A percentile compares a stretch with the other conserved stretches of the same genome.
These are phyloP conservation scores for Limenitis camilla DNA, from an alignment of 2,888 invertebrate species.

Conservation along the genomic window DNA sequence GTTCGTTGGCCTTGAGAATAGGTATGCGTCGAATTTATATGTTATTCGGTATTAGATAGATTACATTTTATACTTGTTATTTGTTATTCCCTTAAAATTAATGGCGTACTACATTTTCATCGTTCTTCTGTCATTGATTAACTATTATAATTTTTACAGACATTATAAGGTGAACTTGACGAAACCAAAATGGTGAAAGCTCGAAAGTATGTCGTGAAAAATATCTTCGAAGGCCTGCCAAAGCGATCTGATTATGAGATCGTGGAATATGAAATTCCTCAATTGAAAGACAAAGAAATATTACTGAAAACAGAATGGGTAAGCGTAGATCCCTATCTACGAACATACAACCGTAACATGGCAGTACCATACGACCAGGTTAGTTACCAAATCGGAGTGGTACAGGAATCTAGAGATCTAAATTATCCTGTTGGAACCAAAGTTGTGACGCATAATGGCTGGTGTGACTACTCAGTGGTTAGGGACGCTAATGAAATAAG, in stretches of 20 bases:
- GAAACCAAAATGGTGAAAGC: conserved; percentile 60
- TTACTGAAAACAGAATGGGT: conserved; percentile 41
- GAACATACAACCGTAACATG: conserved; percentile 24
- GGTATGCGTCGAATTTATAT: too few relatives aligned
- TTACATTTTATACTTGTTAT: too few relatives aligned
- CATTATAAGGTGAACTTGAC: neutral
- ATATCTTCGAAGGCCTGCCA: conserved; percentile 73
- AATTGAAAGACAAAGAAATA: conserved; percentile 71
- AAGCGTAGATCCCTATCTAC: conserved; percentile 43
- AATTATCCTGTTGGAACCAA: conserved; percentile 76
- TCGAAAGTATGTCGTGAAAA: conserved; percentile 71
- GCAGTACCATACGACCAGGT: conserved; percentile 34
- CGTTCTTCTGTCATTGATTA: neutral
- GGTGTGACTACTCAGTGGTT: conserved; percentile 71
- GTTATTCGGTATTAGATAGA: too few relatives aligned
- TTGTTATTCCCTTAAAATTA: too few relatives aligned
- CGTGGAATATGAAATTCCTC: conserved; percentile 75
- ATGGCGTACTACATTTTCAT: neutral
- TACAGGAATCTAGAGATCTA: conserved; percentile 75
- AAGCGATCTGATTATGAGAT: conserved; percentile 72
- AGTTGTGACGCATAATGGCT: conserved; percentile 78
- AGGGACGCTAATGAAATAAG: neutral
- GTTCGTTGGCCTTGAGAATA: too few relatives aligned
- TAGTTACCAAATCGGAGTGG: conserved; percentile 41
- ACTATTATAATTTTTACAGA: neutral